Percentiles rank a stretch among this genome's conserved stretches.
Evolutionary conservation across 2,888 invertebrate species (phyloP).

Genomic region (Aporophyla nigra): DNA sequence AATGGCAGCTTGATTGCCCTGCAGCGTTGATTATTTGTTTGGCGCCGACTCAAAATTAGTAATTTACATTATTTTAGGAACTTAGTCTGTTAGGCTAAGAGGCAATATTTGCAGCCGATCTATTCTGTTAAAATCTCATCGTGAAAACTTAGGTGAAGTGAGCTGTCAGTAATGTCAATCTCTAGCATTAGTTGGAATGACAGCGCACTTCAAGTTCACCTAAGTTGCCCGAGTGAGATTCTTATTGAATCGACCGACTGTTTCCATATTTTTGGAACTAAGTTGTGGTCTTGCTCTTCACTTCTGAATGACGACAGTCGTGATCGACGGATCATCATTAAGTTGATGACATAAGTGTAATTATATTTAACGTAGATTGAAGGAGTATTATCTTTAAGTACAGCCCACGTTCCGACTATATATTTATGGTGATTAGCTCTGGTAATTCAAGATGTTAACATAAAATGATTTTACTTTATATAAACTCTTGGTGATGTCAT

Average conservation of each 20-base stretch:
- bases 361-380: constrained; percentile 18
- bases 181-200: background rate
- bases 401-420: constrained; percentile 17
- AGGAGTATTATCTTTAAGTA: constrained; percentile 11
- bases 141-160: background rate
- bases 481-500: constrained; percentile 43
- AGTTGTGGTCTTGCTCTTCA: background rate
- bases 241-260: background rate
- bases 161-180: background rate
- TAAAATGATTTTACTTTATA: constrained; percentile 18
- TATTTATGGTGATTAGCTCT: constrained; percentile 15
- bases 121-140: too few species aligned
- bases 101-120: too few species aligned
- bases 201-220: background rate
- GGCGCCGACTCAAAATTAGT: too few species aligned
- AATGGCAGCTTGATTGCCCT: too few species aligned
- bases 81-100: too few species aligned
- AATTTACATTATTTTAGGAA: too few species aligned
- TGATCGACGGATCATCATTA: constrained; percentile 25
- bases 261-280: background rate
- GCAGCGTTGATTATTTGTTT: too few species aligned
- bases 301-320: background rate
- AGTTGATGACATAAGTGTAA: constrained; percentile 29
- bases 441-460: constrained; percentile 15
- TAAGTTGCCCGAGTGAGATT: background rate